Evolutionary conservation across 2,113 vertebrate species (phyloP).

Genomic region (Ellobius talpinus): DNA sequence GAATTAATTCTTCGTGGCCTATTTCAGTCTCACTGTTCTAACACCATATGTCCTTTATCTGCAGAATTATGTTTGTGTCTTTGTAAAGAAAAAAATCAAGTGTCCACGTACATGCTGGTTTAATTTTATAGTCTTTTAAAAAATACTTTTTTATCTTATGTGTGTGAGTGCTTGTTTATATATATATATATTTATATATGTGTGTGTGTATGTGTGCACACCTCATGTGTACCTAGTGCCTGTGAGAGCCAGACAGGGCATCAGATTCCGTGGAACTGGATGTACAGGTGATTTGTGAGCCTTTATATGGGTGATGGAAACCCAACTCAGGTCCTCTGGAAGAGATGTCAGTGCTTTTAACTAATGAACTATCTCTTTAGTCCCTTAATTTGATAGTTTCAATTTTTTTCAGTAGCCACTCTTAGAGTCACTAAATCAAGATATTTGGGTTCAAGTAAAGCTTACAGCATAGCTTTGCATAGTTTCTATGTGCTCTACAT

Average conservation of each 20-base stretch:
- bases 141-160: not conserved
- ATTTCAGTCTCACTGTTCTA: not conserved
- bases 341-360: not conserved
- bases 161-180: not conserved
- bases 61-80: not conserved
- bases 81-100: not conserved
- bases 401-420: not conserved
- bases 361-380: not conserved
- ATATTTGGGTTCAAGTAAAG: not conserved
- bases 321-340: not conserved
- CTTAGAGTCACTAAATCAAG: not conserved
- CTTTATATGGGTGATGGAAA: not conserved
- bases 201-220: not conserved
- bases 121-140: not conserved
- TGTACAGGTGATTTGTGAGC: not conserved
- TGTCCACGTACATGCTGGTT: not conserved
- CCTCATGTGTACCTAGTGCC: not conserved
- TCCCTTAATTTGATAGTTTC: no score
- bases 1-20: not conserved
- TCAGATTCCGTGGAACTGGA: not conserved
- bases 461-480: not conserved
- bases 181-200: not conserved
- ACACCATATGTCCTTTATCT: not conserved
- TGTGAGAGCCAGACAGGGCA: not conserved
- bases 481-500: not conserved